Percentiles rank a stretch among this genome's conserved stretches.
phyloP scores from a whole-genome alignment of 2,113 vertebrate genomes.

The Lethenteron camtschaticum region DNA sequence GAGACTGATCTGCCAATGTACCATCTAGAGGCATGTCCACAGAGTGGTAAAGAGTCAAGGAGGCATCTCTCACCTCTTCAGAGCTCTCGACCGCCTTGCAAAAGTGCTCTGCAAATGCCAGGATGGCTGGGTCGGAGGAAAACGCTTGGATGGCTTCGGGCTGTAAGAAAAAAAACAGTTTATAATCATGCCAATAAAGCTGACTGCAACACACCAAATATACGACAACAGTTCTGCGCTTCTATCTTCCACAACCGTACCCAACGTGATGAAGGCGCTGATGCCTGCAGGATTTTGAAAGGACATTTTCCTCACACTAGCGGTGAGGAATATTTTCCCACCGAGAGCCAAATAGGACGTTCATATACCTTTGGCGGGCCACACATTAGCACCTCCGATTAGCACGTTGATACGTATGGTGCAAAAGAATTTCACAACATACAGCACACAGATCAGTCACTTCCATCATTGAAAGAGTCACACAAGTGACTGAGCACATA shows the following conservation, averaged over 20 bases:
- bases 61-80: constrained; percentile 28
- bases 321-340: not conserved
- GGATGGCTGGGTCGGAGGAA: constrained; percentile 67
- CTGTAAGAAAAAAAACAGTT: constrained; percentile 19
- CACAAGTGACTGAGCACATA: too few species aligned
- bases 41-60: too few species aligned
- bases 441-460: too few species aligned
- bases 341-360: not conserved
- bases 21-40: too few species aligned
- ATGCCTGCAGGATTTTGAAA: not conserved
- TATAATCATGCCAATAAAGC: not conserved
- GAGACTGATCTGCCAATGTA: too few species aligned
- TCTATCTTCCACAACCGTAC: not conserved
- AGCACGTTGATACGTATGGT: too few species aligned
- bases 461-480: too few species aligned
- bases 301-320: not conserved
- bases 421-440: too few species aligned
- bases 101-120: constrained; percentile 81
- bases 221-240: not conserved
- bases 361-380: too few species aligned
- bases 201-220: not conserved
- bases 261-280: not conserved
- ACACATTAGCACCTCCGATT: too few species aligned
- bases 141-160: constrained; percentile 82
- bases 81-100: constrained; percentile 54